A percentile compares a stretch with the other conserved stretches of the same genome.
Evolutionary conservation across 2,113 vertebrate genomes (phyloP).

Genomic region (Phylloscopus trochiloides): DNA sequence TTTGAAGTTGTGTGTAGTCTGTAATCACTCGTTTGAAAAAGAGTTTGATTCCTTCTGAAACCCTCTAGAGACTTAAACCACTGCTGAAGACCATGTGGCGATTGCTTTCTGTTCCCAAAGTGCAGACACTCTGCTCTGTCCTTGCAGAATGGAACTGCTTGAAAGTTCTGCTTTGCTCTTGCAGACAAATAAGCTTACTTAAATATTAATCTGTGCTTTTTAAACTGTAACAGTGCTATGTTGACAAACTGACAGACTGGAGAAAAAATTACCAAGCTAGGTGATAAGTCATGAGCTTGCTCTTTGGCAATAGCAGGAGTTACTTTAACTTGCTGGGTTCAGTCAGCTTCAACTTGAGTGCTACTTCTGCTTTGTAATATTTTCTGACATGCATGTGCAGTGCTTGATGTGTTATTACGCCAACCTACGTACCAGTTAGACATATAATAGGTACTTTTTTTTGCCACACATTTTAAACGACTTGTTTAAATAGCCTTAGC

Average conservation of each 20-base stretch:
- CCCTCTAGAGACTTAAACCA: not conserved
- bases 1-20: not conserved
- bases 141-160: not conserved
- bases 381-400: conserved; percentile 17
- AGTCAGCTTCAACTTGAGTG: not conserved
- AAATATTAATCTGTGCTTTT: not conserved
- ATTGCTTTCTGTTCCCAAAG: not conserved
- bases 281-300: not conserved
- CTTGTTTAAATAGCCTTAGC: conserved; percentile 61
- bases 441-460: conserved; percentile 20
- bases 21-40: not conserved
- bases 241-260: not conserved
- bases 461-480: not conserved
- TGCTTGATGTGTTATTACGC: conserved; percentile 26
- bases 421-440: conserved; percentile 14
- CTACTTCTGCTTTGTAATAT: conserved; percentile 35
- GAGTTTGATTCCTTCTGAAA: not conserved
- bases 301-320: not conserved
- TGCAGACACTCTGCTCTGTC: not conserved
- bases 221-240: not conserved
- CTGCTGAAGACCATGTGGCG: accelerated
- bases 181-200: not conserved
- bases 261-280: not conserved
- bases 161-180: not conserved
- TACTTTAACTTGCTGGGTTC: not conserved